Percentiles rank a stretch among this genome's conserved stretches.
Evolutionary conservation across 2,888 invertebrate species (phyloP).

Genomic region (Crossocerus cetratus): DNA sequence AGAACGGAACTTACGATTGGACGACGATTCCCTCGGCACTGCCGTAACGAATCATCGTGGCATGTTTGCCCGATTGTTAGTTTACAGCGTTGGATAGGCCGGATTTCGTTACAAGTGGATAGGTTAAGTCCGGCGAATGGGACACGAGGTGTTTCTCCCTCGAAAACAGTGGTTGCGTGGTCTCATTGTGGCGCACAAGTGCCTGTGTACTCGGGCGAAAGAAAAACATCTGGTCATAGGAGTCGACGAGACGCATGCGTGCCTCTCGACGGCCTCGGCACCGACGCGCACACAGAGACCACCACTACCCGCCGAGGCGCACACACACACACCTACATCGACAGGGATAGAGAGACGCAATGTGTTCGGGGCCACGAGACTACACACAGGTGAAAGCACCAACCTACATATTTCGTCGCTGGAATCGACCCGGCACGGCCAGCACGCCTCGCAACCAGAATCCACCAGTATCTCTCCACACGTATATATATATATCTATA

Average conservation of each 20-base stretch:
- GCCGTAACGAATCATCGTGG: too few species aligned
- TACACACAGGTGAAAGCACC: conserved; percentile 7
- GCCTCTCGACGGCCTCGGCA: neutral
- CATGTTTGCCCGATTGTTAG: too few species aligned
- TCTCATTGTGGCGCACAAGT: too few species aligned
- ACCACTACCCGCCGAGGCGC: neutral
- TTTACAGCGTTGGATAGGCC: too few species aligned
- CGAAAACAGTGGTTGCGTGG: too few species aligned
- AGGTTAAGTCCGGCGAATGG: too few species aligned
- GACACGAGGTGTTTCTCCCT: too few species aligned
- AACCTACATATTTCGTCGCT: conserved; percentile 41
- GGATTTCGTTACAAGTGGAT: too few species aligned
- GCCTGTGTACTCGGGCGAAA: neutral
- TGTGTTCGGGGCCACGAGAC: neutral
- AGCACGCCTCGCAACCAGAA: conserved; percentile 33
- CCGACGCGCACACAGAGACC: conserved; percentile 5
- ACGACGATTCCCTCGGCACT: too few species aligned
- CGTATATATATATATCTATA: too few species aligned
- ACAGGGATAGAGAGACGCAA: neutral
- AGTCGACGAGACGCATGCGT: conserved; percentile 19
- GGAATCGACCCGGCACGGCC: conserved; percentile 45
- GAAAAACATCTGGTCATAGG: neutral
- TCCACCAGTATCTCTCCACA: conserved; percentile 19
- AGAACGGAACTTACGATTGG: too few species aligned
- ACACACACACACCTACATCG: conserved; percentile 1